Conservation (phyloP, 2,888 invertebrate genomes). For the Drosophila multiciliata region DNA sequence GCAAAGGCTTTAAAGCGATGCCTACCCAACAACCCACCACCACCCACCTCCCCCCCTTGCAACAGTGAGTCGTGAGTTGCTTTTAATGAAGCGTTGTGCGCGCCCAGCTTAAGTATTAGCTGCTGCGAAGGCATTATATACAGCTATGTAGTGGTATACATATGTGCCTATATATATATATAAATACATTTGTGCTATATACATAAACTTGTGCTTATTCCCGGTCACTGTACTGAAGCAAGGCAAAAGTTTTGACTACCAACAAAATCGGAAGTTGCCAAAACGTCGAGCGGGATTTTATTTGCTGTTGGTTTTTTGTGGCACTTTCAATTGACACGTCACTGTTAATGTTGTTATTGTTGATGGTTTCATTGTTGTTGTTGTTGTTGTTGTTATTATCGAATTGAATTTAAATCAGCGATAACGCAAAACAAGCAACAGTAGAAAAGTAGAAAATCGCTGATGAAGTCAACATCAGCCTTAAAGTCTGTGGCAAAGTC, state of each 20-base stretch:
- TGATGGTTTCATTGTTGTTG: conserved; percentile 1
- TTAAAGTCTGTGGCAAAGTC: conserved; percentile 20
- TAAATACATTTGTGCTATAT: conserved; percentile 1
- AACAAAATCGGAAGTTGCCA: conserved; percentile 56
- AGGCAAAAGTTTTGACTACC: conserved; percentile 51
- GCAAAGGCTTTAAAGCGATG: conserved; percentile 69
- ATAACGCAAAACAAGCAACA: conserved; percentile 34
- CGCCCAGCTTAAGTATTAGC: conserved; percentile 64
- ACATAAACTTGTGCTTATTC: conserved; percentile 28
- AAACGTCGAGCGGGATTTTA: conserved; percentile 53
- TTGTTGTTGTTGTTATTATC: not conserved
- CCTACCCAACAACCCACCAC: not conserved
- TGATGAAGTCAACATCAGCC: conserved; percentile 49
- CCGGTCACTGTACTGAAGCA: conserved; percentile 13
- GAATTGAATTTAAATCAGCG: conserved; percentile 62
- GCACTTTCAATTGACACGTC: conserved; percentile 22
- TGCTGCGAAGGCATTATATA: conserved; percentile 10
- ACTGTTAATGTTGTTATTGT: conserved; percentile 7
- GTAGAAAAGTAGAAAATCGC: conserved; percentile 51
- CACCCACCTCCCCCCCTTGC: not conserved
- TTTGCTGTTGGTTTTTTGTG: conserved; percentile 36
- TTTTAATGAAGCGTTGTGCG: conserved; percentile 74
- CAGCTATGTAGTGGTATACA: not conserved
- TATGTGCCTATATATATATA: conserved; percentile 1
- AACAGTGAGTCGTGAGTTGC: conserved; percentile 50